A percentile compares a stretch with the other conserved stretches of the same genome.
These are phyloP conservation scores for Zingel zingel DNA, from an alignment of 2,113 vertebrate species.

Conservation along the genomic window DNA sequence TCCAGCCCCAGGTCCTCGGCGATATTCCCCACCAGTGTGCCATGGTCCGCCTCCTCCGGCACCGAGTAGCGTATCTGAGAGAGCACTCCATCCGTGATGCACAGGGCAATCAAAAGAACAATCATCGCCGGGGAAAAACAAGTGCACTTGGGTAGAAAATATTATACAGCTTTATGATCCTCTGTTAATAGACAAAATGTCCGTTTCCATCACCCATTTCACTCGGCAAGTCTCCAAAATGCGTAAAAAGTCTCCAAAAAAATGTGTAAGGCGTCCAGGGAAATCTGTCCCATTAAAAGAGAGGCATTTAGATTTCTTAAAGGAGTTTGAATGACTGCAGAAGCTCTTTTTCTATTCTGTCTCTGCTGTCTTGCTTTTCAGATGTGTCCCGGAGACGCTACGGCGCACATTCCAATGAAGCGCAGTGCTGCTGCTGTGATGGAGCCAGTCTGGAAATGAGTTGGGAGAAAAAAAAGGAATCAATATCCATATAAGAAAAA, in stretches of 20 bases:
- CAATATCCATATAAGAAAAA: constrained; percentile 67
- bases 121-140: constrained; percentile 90
- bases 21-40: constrained; percentile 98
- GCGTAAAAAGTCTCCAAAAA: constrained; percentile 67
- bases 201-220: constrained; percentile 65
- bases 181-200: constrained; percentile 53
- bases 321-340: constrained; percentile 24
- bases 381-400: constrained; percentile 48
- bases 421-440: constrained; percentile 38
- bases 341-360: constrained; percentile 57
- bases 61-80: constrained; percentile 97
- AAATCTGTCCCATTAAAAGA: constrained; percentile 44
- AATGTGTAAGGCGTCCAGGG: constrained; percentile 38
- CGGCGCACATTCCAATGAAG: constrained; percentile 70
- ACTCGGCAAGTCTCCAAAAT: constrained; percentile 44
- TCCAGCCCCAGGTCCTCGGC: constrained; percentile 98
- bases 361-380: constrained; percentile 25
- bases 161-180: constrained; percentile 32
- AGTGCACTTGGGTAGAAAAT: constrained; percentile 77
- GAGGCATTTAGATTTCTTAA: constrained; percentile 38
- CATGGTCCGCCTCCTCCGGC: constrained; percentile 96
- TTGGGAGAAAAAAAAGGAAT: constrained; percentile 36
- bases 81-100: constrained; percentile 88
- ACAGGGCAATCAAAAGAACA: constrained; percentile 89
- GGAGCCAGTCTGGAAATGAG: constrained; percentile 46